These are phyloP conservation scores for Malurus alboscapulatus DNA, from an alignment of 2,113 vertebrate genomes.

Conservation along the genomic window DNA sequence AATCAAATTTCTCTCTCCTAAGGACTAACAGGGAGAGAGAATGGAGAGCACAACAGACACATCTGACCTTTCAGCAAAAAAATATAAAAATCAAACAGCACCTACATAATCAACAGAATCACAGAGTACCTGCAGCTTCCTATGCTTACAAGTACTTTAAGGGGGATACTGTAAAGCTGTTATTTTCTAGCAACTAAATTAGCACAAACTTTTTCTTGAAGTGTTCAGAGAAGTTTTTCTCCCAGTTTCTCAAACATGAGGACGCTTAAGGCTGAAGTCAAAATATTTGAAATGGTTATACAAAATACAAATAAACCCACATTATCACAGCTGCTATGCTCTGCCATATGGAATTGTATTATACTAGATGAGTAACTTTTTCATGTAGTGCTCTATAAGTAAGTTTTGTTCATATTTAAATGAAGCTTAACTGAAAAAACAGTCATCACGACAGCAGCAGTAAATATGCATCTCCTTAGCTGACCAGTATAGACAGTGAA, in stretches of 20 bases:
- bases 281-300: slow-evolving; percentile 26
- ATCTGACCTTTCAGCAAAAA: neutral
- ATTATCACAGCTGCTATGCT: neutral
- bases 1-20: neutral
- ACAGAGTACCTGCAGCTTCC: neutral
- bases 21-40: neutral
- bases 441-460: neutral
- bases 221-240: neutral
- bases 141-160: neutral
- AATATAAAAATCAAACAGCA: neutral
- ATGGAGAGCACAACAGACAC: neutral
- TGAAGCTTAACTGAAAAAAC: neutral
- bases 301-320: slow-evolving; percentile 34
- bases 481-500: neutral
- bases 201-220: neutral
- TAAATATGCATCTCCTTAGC: neutral
- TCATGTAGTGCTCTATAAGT: neutral
- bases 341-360: slow-evolving; percentile 17
- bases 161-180: neutral
- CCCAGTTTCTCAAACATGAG: neutral
- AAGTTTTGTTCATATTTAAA: neutral
- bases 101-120: neutral
- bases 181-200: neutral
- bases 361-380: neutral
- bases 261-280: neutral